Percentiles rank a stretch among this genome's conserved stretches.
Conservation (phyloP, 2,797 vertebrate species). For the Etheostoma nigrum region DNA sequence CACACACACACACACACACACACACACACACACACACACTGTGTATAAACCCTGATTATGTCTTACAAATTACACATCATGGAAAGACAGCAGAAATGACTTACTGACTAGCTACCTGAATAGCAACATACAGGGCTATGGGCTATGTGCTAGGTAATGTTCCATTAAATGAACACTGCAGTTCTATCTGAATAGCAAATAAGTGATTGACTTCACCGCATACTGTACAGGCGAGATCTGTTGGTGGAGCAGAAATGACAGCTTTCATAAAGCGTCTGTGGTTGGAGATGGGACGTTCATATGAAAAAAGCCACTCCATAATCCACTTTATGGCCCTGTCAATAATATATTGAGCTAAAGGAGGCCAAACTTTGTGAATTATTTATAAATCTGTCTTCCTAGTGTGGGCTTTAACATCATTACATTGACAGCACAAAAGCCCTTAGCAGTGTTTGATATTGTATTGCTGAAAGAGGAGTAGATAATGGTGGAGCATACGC, state of each 20-base stretch:
- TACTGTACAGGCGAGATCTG: slow-evolving; percentile 45
- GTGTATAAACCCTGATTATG: too few relatives aligned
- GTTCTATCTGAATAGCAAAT: slow-evolving; percentile 34
- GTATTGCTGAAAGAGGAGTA: slow-evolving; percentile 68
- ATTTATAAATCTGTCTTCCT: slow-evolving; percentile 80
- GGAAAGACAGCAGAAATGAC: slow-evolving; percentile 6
- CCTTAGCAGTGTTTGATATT: slow-evolving; percentile 71
- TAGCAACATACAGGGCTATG: slow-evolving; percentile 23
- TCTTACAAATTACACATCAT: not conserved
- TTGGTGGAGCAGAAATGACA: slow-evolving; percentile 65
- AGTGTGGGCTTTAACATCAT: slow-evolving; percentile 70
- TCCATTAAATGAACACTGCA: slow-evolving; percentile 39
- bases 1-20: too few relatives aligned
- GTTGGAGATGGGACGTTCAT: slow-evolving; percentile 41
- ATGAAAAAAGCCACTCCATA: slow-evolving; percentile 66
- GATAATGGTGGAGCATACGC: slow-evolving; percentile 61
- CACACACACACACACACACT: too few relatives aligned
- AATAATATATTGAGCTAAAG: slow-evolving; percentile 79
- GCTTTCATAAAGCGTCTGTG: slow-evolving; percentile 68
- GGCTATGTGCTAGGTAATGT: slow-evolving; percentile 20
- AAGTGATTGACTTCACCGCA: slow-evolving; percentile 49
- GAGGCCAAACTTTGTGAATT: slow-evolving; percentile 79
- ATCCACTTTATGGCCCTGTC: slow-evolving; percentile 76
- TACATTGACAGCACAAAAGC: slow-evolving; percentile 71
- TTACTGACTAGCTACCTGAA: slow-evolving; percentile 24